phyloP scores from a whole-genome alignment of 2,888 invertebrate genomes.

The Drosophila peninsularis region DNA sequence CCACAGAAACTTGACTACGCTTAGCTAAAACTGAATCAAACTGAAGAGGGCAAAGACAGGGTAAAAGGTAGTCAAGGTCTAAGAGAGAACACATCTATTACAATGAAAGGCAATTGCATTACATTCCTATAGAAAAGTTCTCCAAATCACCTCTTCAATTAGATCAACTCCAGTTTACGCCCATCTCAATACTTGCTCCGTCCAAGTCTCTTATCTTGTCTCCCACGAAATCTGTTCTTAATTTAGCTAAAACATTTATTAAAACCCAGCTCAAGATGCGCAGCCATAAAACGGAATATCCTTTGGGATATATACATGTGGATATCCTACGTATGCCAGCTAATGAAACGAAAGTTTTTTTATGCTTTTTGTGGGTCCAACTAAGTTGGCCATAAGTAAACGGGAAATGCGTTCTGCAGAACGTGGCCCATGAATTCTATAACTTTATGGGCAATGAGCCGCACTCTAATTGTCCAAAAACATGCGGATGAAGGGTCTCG shows the following conservation, averaged over 20 bases:
- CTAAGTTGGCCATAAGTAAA: slow-evolving; percentile 69
- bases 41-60: not conserved
- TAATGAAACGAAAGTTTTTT: slow-evolving; percentile 67
- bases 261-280: slow-evolving; percentile 30
- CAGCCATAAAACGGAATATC: slow-evolving; percentile 48
- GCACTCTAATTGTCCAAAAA: slow-evolving; percentile 67
- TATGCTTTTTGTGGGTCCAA: slow-evolving; percentile 15
- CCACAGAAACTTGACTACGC: too few species aligned
- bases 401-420: slow-evolving; percentile 59
- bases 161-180: not conserved
- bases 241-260: slow-evolving; percentile 29
- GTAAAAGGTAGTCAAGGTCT: not conserved
- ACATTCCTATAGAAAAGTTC: not conserved
- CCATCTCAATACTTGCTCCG: not conserved
- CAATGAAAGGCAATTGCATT: not conserved
- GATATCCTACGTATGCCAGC: slow-evolving; percentile 19
- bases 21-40: too few species aligned
- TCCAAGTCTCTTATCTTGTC: not conserved
- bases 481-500: slow-evolving; percentile 10
- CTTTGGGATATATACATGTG: not conserved
- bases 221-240: slow-evolving; percentile 1
- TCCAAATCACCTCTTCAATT: not conserved
- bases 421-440: slow-evolving; percentile 76
- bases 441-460: slow-evolving; percentile 77
- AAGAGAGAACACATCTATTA: not conserved